phyloP scores from a whole-genome alignment of 2,113 vertebrate species.

The Albula goreensis region DNA sequence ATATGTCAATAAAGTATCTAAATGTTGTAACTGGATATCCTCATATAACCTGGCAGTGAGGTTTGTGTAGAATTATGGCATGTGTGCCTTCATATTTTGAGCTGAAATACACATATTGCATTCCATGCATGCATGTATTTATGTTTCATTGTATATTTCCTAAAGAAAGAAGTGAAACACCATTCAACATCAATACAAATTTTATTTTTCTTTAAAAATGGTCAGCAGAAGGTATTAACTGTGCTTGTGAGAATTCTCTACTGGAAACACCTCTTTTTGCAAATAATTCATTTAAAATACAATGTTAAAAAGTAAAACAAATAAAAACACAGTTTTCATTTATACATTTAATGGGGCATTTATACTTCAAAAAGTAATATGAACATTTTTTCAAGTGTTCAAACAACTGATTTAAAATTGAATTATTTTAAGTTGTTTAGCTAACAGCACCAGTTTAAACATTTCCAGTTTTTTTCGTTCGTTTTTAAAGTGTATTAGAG shows the following conservation, averaged over 20 bases:
- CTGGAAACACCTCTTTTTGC: neutral
- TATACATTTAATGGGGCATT: neutral
- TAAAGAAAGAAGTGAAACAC: neutral
- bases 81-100: no score
- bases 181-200: neutral
- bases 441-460: conserved; percentile 16
- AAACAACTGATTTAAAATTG: neutral
- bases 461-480: neutral
- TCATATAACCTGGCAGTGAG: no score
- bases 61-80: no score
- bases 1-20: no score
- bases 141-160: neutral
- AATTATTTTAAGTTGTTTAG: neutral
- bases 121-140: neutral
- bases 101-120: neutral
- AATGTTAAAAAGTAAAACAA: conserved; percentile 14
- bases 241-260: conserved; percentile 8
- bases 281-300: conserved; percentile 13
- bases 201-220: conserved; percentile 3
- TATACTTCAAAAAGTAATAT: neutral
- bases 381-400: neutral
- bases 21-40: no score
- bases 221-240: conserved; percentile 1
- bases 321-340: conserved; percentile 4
- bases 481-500: conserved; percentile 17